These are phyloP conservation scores for Paracentrotus lividus DNA, from an alignment of 53 echinoderm and acorn worm genomes.

Conservation along the genomic window DNA sequence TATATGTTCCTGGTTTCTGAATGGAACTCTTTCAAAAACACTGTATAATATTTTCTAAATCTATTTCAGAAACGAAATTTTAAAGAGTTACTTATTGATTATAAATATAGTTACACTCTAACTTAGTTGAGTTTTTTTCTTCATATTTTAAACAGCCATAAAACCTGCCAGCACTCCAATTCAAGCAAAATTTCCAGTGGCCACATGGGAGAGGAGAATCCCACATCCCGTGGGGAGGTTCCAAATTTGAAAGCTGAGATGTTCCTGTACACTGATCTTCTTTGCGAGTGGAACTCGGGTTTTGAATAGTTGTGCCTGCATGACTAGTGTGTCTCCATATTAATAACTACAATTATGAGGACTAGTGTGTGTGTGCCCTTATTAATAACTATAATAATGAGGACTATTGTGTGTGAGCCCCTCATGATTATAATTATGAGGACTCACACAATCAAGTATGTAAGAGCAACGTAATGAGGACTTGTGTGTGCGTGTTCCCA, in stretches of 20 bases:
- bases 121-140: conserved; percentile 8
- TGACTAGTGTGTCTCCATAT: conserved; percentile 16
- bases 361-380: too few species aligned
- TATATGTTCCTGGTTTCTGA: conserved; percentile 32
- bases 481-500: too few species aligned
- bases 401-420: too few species aligned
- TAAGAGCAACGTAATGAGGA: too few species aligned
- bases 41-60: conserved; percentile 8
- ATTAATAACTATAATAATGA: too few species aligned
- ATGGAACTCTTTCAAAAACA: conserved; percentile 43
- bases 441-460: too few species aligned
- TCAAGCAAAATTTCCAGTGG: conserved; percentile 16
- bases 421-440: too few species aligned
- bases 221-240: conserved; percentile 18
- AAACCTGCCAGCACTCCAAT: conserved; percentile 17
- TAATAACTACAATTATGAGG: too few species aligned
- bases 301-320: conserved; percentile 16
- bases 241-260: conserved; percentile 16
- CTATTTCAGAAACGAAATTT: conserved; percentile 10
- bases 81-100: conserved; percentile 15
- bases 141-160: conserved; percentile 16
- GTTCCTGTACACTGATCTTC: conserved; percentile 11
- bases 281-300: conserved; percentile 10
- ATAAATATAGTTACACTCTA: conserved; percentile 15
- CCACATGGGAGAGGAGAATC: conserved; percentile 17